Conservation (phyloP, 2,888 invertebrate species). For the Macrostomum cliftonense region DNA sequence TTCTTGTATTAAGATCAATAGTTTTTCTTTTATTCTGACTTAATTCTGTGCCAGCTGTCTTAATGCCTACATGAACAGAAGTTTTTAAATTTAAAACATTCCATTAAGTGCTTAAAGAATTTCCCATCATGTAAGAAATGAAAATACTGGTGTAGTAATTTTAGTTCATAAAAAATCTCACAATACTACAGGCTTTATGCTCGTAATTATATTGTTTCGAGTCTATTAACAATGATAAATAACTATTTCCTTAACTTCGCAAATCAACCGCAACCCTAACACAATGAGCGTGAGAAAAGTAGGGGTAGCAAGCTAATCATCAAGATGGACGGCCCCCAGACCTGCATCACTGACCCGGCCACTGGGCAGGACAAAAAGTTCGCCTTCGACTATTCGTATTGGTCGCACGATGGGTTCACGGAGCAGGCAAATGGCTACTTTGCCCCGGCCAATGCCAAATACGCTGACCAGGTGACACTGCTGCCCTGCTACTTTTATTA, state of each 20-base stretch:
- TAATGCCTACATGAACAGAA: too few species aligned
- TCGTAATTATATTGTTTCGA: too few species aligned
- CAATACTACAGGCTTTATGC: neutral
- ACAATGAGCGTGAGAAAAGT: constrained; percentile 26
- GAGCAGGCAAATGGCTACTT: constrained; percentile 24
- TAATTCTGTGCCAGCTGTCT: too few species aligned
- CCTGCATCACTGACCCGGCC: constrained; percentile 25
- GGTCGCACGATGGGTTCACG: constrained; percentile 31
- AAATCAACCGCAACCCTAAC: neutral
- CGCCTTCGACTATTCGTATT: constrained; percentile 10
- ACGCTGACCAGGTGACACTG: constrained; percentile 17
- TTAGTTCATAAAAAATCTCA: too few species aligned
- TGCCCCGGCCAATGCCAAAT: constrained; percentile 19
- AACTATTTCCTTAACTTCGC: neutral
- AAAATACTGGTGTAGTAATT: neutral
- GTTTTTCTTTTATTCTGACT: too few species aligned
- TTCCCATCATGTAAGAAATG: neutral
- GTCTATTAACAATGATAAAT: neutral
- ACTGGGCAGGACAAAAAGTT: constrained; percentile 13
- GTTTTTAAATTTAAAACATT: too few species aligned
- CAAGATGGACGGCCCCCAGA: constrained; percentile 24
- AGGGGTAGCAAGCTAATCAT: constrained; percentile 26
- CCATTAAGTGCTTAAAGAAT: neutral
- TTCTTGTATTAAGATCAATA: too few species aligned
- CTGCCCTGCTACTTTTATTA: too few species aligned